Percentiles rank a stretch among this genome's conserved stretches.
Evolutionary conservation across 1,140 invertebrate genomes (phyloP).

Genomic region (Drosophila nannoptera): DNA sequence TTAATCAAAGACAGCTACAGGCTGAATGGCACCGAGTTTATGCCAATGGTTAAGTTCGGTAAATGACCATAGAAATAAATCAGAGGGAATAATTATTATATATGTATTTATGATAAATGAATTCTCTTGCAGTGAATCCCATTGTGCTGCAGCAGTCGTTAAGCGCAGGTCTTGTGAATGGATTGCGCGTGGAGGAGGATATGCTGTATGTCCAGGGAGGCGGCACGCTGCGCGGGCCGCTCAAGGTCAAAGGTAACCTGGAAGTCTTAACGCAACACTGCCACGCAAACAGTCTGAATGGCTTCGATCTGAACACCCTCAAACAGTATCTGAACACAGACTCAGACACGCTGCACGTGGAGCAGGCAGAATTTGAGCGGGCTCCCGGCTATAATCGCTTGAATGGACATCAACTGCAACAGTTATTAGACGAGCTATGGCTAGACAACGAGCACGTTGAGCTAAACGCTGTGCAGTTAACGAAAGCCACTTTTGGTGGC

Average conservation of each 20-base stretch:
- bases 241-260: slow-evolving; percentile 40
- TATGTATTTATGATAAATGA: not conserved
- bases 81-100: not conserved
- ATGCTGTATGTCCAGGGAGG: slow-evolving; percentile 40
- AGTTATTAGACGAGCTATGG: slow-evolving; percentile 64
- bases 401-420: slow-evolving; percentile 46
- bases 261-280: slow-evolving; percentile 9
- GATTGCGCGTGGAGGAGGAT: slow-evolving; percentile 61
- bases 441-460: slow-evolving; percentile 65
- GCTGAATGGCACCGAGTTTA: slow-evolving; percentile 69
- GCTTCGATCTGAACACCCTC: slow-evolving; percentile 34
- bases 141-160: slow-evolving; percentile 57
- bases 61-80: slow-evolving; percentile 19
- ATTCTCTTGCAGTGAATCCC: slow-evolving; percentile 58
- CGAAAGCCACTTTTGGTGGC: slow-evolving; percentile 51
- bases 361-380: slow-evolving; percentile 46
- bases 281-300: slow-evolving; percentile 48
- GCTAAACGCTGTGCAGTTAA: slow-evolving; percentile 41
- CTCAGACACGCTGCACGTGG: slow-evolving; percentile 47
- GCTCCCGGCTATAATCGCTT: slow-evolving; percentile 47
- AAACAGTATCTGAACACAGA: slow-evolving; percentile 19
- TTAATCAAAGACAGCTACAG: slow-evolving; percentile 76
- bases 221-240: slow-evolving; percentile 18
- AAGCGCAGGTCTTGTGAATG: slow-evolving; percentile 50
- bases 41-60: slow-evolving; percentile 78